A percentile compares a stretch with the other conserved stretches of the same genome.
Conservation (phyloP, 2,113 vertebrate genomes). For the Thunnus maccoyii region DNA sequence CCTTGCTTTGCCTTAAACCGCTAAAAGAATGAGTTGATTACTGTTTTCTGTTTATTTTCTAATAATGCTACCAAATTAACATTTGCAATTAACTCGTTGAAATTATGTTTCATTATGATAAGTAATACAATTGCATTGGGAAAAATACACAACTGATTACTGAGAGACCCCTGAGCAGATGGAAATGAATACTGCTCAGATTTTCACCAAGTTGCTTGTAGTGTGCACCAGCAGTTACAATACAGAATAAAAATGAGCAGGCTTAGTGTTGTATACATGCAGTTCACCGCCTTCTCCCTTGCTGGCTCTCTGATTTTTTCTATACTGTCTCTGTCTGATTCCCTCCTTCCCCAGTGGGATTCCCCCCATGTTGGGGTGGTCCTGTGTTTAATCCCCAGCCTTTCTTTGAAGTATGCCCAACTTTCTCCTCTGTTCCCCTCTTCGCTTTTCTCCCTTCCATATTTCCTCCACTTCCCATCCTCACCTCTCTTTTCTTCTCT, state of each 20-base stretch:
- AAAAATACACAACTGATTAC: background rate
- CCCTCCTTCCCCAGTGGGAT: background rate
- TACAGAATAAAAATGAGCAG: background rate
- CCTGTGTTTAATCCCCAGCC: slow-evolving; percentile 40
- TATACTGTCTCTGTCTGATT: background rate
- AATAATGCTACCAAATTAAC: slow-evolving; percentile 11
- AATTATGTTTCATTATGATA: background rate
- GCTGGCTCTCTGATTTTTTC: background rate
- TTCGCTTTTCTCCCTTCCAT: background rate
- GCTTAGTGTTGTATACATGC: background rate
- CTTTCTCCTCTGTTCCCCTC: slow-evolving; percentile 31
- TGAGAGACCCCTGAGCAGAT: background rate
- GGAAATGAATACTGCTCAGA: slow-evolving; percentile 4
- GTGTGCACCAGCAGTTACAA: background rate
- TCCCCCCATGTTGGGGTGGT: slow-evolving; percentile 10
- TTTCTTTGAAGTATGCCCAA: slow-evolving; percentile 58
- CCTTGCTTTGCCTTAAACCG: background rate
- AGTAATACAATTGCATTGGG: background rate
- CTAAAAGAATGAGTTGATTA: background rate
- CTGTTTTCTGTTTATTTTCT: slow-evolving; percentile 19
- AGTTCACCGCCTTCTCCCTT: background rate
- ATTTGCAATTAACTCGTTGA: slow-evolving; percentile 7
- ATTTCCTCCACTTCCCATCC: slow-evolving; percentile 16
- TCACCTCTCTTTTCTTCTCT: slow-evolving; percentile 21
- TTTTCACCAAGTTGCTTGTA: slow-evolving; percentile 9